These are phyloP conservation scores for Chydorus sphaericus DNA, from an alignment of 2,888 invertebrate genomes.

Conservation along the genomic window DNA sequence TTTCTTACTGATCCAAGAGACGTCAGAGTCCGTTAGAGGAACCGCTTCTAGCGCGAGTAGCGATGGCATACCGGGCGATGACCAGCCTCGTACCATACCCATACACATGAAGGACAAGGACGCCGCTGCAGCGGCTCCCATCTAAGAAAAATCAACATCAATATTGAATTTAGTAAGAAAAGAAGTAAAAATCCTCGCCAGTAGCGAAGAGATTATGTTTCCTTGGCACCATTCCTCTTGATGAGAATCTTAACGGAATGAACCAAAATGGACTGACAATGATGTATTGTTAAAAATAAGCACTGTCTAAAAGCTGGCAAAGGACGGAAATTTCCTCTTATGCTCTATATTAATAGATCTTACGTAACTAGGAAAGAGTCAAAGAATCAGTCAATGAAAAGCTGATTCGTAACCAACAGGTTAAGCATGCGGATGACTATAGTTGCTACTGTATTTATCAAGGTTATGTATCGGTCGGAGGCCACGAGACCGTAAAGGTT, in stretches of 20 bases:
- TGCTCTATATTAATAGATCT: no score
- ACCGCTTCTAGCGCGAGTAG: slow-evolving; percentile 8
- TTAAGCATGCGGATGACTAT: no score
- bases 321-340: no score
- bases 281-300: not conserved
- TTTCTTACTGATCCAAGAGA: slow-evolving; percentile 17
- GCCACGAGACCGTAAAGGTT: no score
- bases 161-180: not conserved
- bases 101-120: slow-evolving; percentile 15
- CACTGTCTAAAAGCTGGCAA: no score
- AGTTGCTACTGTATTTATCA: no score
- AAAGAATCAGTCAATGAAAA: no score
- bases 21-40: slow-evolving; percentile 8
- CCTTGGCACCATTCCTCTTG: not conserved
- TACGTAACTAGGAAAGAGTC: no score
- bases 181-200: not conserved
- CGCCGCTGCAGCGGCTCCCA: slow-evolving; percentile 14
- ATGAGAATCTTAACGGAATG: not conserved
- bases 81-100: slow-evolving; percentile 15
- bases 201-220: not conserved
- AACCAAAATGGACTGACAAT: not conserved
- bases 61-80: slow-evolving; percentile 15
- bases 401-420: no score
- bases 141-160: not conserved
- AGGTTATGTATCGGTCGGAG: no score